Evolutionary conservation across 2,113 vertebrate species (phyloP).

Genomic region (Macquaria ambigua): DNA sequence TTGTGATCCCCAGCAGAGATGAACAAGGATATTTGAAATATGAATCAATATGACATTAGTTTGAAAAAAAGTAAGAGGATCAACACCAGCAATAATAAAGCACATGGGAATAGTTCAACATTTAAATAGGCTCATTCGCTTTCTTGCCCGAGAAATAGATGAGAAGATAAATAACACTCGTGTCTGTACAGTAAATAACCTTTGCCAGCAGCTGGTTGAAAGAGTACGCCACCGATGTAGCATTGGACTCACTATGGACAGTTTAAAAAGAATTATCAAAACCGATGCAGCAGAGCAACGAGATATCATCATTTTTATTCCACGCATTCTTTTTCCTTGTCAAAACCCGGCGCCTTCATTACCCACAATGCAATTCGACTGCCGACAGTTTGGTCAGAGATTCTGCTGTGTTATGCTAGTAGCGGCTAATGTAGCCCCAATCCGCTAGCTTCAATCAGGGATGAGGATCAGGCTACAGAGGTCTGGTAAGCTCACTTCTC

Average conservation of each 20-base stretch:
- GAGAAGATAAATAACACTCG: background rate
- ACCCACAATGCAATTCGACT: background rate
- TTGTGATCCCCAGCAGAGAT: conserved; percentile 11
- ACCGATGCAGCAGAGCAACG: background rate
- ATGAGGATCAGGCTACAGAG: no score
- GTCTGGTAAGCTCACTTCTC: no score
- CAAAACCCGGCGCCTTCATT: background rate
- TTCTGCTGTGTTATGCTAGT: no score
- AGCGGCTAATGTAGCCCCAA: no score
- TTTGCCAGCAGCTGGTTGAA: background rate
- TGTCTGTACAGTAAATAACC: background rate
- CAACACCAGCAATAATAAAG: background rate
- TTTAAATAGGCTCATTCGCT: background rate
- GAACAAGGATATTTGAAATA: background rate
- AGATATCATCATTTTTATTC: background rate
- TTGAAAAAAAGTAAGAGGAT: background rate
- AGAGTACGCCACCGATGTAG: background rate
- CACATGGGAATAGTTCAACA: background rate
- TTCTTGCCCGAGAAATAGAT: background rate
- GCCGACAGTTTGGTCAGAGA: no score
- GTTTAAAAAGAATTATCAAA: background rate
- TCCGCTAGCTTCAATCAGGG: no score
- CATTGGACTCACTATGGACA: background rate
- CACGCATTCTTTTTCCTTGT: background rate
- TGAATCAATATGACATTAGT: background rate